phyloP scores from a whole-genome alignment of 2,113 vertebrate genomes.

The Python bivittatus region DNA sequence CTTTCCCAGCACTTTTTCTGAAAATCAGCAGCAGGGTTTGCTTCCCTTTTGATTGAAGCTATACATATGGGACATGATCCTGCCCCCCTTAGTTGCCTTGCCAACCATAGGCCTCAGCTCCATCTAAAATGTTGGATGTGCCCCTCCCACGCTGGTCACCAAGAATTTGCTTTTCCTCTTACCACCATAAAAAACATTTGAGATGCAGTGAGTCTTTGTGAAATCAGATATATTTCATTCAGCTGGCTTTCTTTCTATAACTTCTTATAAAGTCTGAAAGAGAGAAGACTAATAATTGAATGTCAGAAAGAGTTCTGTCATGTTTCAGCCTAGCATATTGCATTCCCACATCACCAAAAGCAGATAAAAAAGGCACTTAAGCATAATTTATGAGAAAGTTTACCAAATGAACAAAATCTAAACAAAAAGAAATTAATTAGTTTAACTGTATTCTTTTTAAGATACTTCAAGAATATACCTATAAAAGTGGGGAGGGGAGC shows the following conservation, averaged over 20 bases:
- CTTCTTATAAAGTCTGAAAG: not conserved
- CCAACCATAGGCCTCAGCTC: no score
- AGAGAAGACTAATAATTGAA: not conserved
- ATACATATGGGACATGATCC: no score
- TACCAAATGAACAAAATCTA: not conserved
- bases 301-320: slow-evolving; percentile 9
- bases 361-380: slow-evolving; percentile 6
- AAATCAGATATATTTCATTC: not conserved
- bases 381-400: not conserved
- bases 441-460: not conserved
- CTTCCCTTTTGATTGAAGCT: no score
- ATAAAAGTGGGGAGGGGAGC: not conserved
- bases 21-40: no score
- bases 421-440: not conserved
- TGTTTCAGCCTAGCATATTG: not conserved
- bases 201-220: not conserved
- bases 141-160: no score
- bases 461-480: not conserved
- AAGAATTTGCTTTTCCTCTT: no score
- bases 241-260: not conserved
- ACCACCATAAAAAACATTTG: no score
- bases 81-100: no score
- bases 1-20: no score
- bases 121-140: no score
- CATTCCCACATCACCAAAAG: not conserved